Evolutionary conservation across 2,888 invertebrate genomes (phyloP).

Genomic region (Eucriotettix oculatus): DNA sequence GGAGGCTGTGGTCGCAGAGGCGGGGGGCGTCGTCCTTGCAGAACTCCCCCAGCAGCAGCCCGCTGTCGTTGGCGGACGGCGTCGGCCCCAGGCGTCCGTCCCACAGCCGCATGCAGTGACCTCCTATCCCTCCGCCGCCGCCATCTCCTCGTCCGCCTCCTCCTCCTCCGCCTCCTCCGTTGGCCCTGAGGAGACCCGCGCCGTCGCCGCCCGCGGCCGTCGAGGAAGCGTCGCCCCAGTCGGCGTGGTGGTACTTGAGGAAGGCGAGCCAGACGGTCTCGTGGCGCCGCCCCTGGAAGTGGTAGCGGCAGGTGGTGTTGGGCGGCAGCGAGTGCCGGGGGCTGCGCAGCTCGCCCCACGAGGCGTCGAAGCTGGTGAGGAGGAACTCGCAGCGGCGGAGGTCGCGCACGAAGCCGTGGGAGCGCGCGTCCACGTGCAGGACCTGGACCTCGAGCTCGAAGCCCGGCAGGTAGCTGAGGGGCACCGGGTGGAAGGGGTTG

Average conservation of each 20-base stretch:
- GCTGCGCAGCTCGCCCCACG: slow-evolving; percentile 52
- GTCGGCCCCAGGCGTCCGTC: slow-evolving; percentile 41
- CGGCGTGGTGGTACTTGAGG: slow-evolving; percentile 60
- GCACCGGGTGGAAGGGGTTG: slow-evolving; percentile 65
- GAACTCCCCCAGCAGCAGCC: slow-evolving; percentile 50
- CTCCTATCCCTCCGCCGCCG: neutral
- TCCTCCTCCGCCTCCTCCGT: no score
- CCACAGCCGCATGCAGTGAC: slow-evolving; percentile 46
- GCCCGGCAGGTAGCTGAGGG: slow-evolving; percentile 57
- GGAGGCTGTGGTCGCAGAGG: slow-evolving; percentile 54
- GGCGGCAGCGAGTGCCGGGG: slow-evolving; percentile 63
- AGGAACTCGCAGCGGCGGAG: slow-evolving; percentile 61
- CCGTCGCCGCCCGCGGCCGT: slow-evolving; percentile 33
- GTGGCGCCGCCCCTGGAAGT: slow-evolving; percentile 53
- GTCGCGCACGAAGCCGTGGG: slow-evolving; percentile 54
- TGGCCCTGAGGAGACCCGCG: no score
- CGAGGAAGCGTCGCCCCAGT: slow-evolving; percentile 26
- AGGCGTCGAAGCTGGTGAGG: slow-evolving; percentile 54
- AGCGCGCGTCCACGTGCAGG: slow-evolving; percentile 56
- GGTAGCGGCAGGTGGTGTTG: slow-evolving; percentile 67
- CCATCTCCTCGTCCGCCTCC: no score
- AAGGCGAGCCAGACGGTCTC: slow-evolving; percentile 74
- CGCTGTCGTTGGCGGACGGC: neutral
- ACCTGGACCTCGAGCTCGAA: slow-evolving; percentile 70
- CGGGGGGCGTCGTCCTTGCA: slow-evolving; percentile 61